Conservation (phyloP, 2,888 invertebrate species). For the Apoda limacodes region DNA sequence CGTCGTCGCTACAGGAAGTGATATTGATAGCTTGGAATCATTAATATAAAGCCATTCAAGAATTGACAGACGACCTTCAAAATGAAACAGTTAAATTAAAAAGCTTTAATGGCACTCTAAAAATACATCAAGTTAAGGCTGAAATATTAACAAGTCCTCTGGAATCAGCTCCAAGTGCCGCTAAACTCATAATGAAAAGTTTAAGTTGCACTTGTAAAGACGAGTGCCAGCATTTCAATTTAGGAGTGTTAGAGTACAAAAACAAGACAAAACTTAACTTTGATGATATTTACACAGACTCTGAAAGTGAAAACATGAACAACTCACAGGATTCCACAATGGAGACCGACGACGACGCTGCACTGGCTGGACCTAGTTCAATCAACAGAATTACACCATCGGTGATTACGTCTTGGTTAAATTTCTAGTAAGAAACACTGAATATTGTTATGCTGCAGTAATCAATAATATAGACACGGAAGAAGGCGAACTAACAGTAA, state of each 20-base stretch:
- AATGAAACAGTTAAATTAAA: slow-evolving; percentile 14
- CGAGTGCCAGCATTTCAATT: slow-evolving; percentile 16
- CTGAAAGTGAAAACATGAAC: slow-evolving; percentile 12
- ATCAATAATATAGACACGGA: no score
- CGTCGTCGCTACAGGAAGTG: slow-evolving; percentile 25
- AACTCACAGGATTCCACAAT: slow-evolving; percentile 8
- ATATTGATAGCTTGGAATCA: no score
- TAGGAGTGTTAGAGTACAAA: slow-evolving; percentile 13
- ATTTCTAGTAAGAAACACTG: no score
- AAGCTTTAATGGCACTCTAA: slow-evolving; percentile 17
- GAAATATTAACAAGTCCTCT: slow-evolving; percentile 31
- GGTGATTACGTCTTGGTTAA: no score
- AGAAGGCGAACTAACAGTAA: no score
- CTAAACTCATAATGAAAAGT: slow-evolving; percentile 23
- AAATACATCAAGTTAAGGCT: slow-evolving; percentile 25
- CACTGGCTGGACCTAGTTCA: slow-evolving; percentile 16
- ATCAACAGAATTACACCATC: no score
- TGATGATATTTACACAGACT: slow-evolving; percentile 14
- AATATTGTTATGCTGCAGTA: no score
- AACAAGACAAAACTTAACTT: slow-evolving; percentile 9
- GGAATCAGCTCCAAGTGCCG: slow-evolving; percentile 28
- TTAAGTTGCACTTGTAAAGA: slow-evolving; percentile 12
- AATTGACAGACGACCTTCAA: slow-evolving; percentile 15
- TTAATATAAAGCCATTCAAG: no score
- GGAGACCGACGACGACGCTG: slow-evolving; percentile 7